A percentile compares a stretch with the other conserved stretches of the same genome.
Conservation (phyloP, 2,888 invertebrate genomes). For the Uloborus plumipes region DNA sequence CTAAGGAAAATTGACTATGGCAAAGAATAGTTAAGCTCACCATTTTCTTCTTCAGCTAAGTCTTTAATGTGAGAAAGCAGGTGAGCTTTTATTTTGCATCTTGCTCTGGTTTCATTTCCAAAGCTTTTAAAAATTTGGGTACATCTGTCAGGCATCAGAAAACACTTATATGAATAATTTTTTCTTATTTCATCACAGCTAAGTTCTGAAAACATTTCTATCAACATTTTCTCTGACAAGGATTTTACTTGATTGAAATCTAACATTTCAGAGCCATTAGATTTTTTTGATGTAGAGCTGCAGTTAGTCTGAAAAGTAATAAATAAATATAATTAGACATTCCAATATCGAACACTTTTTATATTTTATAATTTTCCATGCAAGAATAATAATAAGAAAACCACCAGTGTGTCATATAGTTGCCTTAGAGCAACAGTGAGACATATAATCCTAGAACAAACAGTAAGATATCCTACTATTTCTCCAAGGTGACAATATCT, state of each 20-base stretch:
- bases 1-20: too few species aligned
- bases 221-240: slow-evolving; percentile 68
- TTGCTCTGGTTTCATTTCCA: slow-evolving; percentile 75
- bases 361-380: too few species aligned
- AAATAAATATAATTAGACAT: neutral
- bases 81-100: slow-evolving; percentile 74
- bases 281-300: slow-evolving; percentile 8
- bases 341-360: too few species aligned
- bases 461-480: too few species aligned
- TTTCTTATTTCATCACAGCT: slow-evolving; percentile 74
- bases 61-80: slow-evolving; percentile 72
- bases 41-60: slow-evolving; percentile 18
- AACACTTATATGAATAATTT: slow-evolving; percentile 75
- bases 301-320: neutral
- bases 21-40: slow-evolving; percentile 22
- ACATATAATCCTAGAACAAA: too few species aligned
- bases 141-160: slow-evolving; percentile 73
- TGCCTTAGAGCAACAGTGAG: too few species aligned
- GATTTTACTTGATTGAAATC: slow-evolving; percentile 57
- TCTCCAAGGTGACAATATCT: too few species aligned
- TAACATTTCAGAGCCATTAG: slow-evolving; percentile 28
- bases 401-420: too few species aligned
- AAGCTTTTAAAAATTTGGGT: slow-evolving; percentile 74
- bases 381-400: too few species aligned
- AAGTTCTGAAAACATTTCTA: slow-evolving; percentile 74